These are phyloP conservation scores for Marmota monax DNA, from an alignment of 2,113 vertebrate species.

Conservation along the genomic window DNA sequence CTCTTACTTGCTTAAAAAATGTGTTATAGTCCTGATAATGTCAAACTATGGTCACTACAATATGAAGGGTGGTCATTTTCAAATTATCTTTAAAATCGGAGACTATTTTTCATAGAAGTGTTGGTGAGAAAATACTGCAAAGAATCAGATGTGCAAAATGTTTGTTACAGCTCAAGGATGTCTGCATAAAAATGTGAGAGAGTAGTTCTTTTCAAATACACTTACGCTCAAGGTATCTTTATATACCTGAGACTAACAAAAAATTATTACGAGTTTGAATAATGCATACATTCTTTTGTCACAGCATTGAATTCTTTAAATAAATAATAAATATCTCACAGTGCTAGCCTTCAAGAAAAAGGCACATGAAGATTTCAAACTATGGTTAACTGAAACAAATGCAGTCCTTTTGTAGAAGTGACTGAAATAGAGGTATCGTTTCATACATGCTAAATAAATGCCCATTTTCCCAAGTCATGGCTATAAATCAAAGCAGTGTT, in stretches of 20 bases:
- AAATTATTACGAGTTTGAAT: constrained; percentile 61
- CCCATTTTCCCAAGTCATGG: constrained; percentile 29
- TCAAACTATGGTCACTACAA: constrained; percentile 27
- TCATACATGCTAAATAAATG: constrained; percentile 56
- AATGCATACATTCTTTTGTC: constrained; percentile 69
- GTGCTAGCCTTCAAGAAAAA: constrained; percentile 40
- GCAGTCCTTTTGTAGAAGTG: background rate
- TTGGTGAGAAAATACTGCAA: constrained; percentile 74
- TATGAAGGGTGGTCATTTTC: constrained; percentile 20
- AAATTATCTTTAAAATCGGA: constrained; percentile 68
- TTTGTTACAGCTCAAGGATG: constrained; percentile 70
- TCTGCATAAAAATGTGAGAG: constrained; percentile 67
- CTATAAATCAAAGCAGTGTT: constrained; percentile 46
- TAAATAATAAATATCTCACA: constrained; percentile 69
- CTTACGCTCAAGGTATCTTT: constrained; percentile 72
- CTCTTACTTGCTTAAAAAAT: background rate
- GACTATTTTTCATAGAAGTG: constrained; percentile 61
- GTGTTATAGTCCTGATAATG: constrained; percentile 3
- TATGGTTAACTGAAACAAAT: constrained; percentile 24
- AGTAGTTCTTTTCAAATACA: constrained; percentile 74
- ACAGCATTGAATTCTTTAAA: constrained; percentile 63
- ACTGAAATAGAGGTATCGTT: background rate
- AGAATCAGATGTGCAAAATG: constrained; percentile 66
- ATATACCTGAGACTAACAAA: constrained; percentile 61
- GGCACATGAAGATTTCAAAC: constrained; percentile 47